Evolutionary conservation across 2,888 invertebrate genomes (phyloP).

Genomic region (Xestia xanthographa): DNA sequence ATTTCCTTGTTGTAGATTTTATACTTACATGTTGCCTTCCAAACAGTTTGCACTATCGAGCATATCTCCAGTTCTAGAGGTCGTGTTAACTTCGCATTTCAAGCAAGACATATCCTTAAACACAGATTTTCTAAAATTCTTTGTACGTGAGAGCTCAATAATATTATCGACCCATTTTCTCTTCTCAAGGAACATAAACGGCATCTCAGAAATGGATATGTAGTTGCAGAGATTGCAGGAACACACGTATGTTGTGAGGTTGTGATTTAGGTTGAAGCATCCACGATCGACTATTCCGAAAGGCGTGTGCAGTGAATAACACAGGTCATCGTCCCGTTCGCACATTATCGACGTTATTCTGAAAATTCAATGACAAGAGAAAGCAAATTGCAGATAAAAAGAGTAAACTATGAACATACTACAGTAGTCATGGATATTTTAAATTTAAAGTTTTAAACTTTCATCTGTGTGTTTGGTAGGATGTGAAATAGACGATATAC

Average conservation of each 20-base stretch:
- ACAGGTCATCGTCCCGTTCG: conserved; percentile 76
- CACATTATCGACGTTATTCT: conserved; percentile 79
- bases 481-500: not conserved
- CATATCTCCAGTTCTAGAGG: conserved; percentile 68
- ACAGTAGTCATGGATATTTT: not conserved
- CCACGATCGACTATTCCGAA: conserved; percentile 84
- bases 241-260: conserved; percentile 81
- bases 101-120: conserved; percentile 83
- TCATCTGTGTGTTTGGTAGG: not conserved
- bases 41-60: conserved; percentile 77
- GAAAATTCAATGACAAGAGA: conserved; percentile 65
- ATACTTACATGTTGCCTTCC: conserved; percentile 82
- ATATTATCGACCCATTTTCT: conserved; percentile 82
- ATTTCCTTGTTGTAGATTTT: not conserved
- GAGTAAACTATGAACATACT: not conserved
- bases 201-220: conserved; percentile 82
- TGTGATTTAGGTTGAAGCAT: conserved; percentile 80
- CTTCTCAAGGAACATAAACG: conserved; percentile 78
- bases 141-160: conserved; percentile 79
- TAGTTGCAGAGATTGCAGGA: conserved; percentile 85
- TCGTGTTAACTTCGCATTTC: conserved; percentile 80
- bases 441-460: not conserved
- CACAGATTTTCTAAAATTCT: conserved; percentile 78
- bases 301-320: conserved; percentile 84
- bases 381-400: conserved; percentile 56